Percentiles rank a stretch among this genome's conserved stretches.
phyloP scores from a whole-genome alignment of 2,888 invertebrate genomes.

The Hylaea fasciaria region DNA sequence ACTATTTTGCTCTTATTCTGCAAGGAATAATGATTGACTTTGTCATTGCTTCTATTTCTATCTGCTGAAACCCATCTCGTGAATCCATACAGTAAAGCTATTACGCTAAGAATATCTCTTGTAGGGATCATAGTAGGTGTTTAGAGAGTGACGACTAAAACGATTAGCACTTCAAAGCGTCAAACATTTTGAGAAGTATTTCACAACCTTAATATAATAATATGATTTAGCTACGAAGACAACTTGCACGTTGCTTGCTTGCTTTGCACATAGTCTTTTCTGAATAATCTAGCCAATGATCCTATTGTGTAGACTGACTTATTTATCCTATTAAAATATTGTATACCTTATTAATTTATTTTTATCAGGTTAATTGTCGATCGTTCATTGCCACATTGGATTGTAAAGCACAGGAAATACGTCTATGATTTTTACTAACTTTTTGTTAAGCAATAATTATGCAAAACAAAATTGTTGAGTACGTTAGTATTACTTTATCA shows the following conservation, averaged over 20 bases:
- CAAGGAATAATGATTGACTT: constrained; percentile 2
- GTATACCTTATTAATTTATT: too few relatives aligned
- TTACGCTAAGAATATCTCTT: not conserved
- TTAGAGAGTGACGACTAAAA: not conserved
- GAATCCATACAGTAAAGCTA: not conserved
- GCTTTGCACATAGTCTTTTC: too few relatives aligned
- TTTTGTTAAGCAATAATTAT: not conserved
- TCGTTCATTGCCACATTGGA: too few relatives aligned
- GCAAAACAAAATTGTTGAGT: constrained; percentile 8
- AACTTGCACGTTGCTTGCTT: too few relatives aligned
- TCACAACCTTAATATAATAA: too few relatives aligned
- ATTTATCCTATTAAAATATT: too few relatives aligned
- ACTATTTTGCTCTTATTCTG: constrained; percentile 9
- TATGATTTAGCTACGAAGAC: too few relatives aligned
- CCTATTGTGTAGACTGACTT: too few relatives aligned
- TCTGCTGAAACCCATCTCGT: not conserved
- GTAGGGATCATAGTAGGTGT: not conserved
- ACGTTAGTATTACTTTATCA: constrained; percentile 21
- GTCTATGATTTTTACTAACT: not conserved
- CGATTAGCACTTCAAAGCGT: not conserved
- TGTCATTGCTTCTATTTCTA: constrained; percentile 9
- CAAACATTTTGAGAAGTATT: not conserved
- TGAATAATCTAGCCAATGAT: too few relatives aligned
- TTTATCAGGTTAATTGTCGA: too few relatives aligned
- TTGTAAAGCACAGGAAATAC: too few relatives aligned